Evolutionary conservation across 1,140 invertebrate genomes (phyloP).

Genomic region (Lucilia cuprina): DNA sequence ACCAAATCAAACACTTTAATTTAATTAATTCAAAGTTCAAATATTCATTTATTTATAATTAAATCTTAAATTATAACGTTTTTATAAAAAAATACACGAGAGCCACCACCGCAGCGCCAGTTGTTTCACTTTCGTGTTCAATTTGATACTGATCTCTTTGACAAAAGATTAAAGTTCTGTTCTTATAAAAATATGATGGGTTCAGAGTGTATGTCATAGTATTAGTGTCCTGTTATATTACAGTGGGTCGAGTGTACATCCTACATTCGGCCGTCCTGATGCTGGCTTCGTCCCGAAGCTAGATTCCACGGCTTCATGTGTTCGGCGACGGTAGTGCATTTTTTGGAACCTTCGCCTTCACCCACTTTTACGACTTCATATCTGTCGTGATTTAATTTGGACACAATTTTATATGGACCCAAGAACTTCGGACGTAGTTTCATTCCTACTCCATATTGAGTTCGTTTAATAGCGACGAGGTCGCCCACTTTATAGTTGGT

Average conservation of each 20-base stretch:
- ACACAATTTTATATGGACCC: constrained; percentile 21
- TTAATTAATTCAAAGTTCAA: not conserved
- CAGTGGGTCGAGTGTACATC: not conserved
- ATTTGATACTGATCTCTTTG: not conserved
- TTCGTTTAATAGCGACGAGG: constrained; percentile 25
- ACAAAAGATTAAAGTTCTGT: not conserved
- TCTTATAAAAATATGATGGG: not conserved
- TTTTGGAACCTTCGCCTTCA: not conserved
- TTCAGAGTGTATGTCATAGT: not conserved
- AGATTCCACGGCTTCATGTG: constrained; percentile 51
- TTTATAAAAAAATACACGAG: not conserved
- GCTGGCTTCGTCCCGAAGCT: not conserved
- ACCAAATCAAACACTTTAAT: no score
- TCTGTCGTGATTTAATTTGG: not conserved
- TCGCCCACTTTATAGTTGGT: constrained; percentile 17
- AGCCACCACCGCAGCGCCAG: not conserved
- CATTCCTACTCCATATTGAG: constrained; percentile 23
- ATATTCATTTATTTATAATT: not conserved
- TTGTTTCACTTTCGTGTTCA: not conserved
- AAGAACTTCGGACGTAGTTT: constrained; percentile 28
- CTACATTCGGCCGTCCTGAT: not conserved
- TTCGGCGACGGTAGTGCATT: constrained; percentile 48
- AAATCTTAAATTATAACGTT: not conserved
- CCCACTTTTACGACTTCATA: constrained; percentile 20
- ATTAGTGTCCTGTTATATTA: not conserved